Conservation (phyloP, 2,888 invertebrate genomes). For the Mesorhabditis spiculigera region DNA sequence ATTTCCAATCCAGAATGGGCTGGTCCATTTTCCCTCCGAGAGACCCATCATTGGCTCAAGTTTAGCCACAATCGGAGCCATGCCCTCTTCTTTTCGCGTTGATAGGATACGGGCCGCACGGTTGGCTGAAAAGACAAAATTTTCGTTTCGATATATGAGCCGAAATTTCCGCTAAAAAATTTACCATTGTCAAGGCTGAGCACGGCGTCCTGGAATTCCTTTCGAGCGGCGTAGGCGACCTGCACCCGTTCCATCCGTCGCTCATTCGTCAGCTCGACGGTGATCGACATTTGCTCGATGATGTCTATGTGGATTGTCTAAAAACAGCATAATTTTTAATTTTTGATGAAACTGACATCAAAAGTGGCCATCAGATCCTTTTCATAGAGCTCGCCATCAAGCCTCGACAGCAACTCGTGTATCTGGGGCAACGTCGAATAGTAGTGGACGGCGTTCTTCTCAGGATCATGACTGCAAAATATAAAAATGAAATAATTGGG, state of each 20-base stretch:
- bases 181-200: not conserved
- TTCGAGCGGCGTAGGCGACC: not conserved
- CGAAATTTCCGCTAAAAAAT: not conserved
- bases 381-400: conserved; percentile 40
- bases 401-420: conserved; percentile 64
- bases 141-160: too few species aligned
- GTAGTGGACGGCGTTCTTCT: conserved; percentile 71
- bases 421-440: conserved; percentile 82
- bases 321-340: not conserved
- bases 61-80: not conserved
- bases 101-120: too few species aligned
- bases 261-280: conserved; percentile 41
- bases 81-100: not conserved
- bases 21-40: conserved; percentile 29
- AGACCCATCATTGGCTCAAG: conserved; percentile 32
- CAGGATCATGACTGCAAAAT: conserved; percentile 75
- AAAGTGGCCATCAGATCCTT: conserved; percentile 19
- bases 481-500: conserved; percentile 12
- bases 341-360: not conserved
- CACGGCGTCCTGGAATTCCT: not conserved
- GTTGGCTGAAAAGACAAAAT: too few species aligned
- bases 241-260: conserved; percentile 13
- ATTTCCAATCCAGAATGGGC: conserved; percentile 43
- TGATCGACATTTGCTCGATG: conserved; percentile 36
- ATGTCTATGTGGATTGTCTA: not conserved